A percentile compares a stretch with the other conserved stretches of the same genome.
Conservation (phyloP, 2,113 vertebrate genomes). For the Eclectus roratus region DNA sequence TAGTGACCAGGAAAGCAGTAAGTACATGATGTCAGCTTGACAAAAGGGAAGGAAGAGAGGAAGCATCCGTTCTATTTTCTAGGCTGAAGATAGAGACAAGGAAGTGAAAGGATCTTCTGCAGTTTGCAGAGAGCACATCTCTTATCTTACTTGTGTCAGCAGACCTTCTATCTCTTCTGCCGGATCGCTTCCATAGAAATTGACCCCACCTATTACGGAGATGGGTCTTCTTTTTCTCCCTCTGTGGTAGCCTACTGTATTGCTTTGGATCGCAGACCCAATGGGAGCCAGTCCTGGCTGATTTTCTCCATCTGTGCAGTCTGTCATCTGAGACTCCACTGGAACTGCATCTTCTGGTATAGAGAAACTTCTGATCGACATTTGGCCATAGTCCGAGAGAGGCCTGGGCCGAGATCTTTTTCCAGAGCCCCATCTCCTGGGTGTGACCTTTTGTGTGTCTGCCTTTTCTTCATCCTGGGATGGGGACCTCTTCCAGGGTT, state of each 20-base stretch:
- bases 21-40: neutral
- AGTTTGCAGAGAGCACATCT: slow-evolving; percentile 55
- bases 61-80: slow-evolving; percentile 58
- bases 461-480: slow-evolving; percentile 73
- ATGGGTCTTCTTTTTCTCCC: slow-evolving; percentile 81
- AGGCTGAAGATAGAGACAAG: slow-evolving; percentile 54
- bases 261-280: neutral
- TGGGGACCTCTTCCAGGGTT: slow-evolving; percentile 69
- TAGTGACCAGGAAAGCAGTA: slow-evolving; percentile 59
- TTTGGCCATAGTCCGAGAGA: slow-evolving; percentile 90
- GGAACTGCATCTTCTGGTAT: slow-evolving; percentile 87
- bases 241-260: slow-evolving; percentile 49
- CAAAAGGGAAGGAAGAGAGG: slow-evolving; percentile 54
- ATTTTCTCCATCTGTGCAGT: slow-evolving; percentile 40
- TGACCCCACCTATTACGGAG: slow-evolving; percentile 87
- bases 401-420: slow-evolving; percentile 83
- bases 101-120: slow-evolving; percentile 39
- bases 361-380: slow-evolving; percentile 80
- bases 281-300: neutral
- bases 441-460: slow-evolving; percentile 60
- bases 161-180: slow-evolving; percentile 79
- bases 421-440: slow-evolving; percentile 78
- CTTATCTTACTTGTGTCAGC: slow-evolving; percentile 88
- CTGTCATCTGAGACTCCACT: slow-evolving; percentile 47
- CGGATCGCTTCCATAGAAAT: slow-evolving; percentile 76